A percentile compares a stretch with the other conserved stretches of the same genome.
Evolutionary conservation across 2,888 invertebrate species (phyloP).

Genomic region (Ochropacha duplaris): DNA sequence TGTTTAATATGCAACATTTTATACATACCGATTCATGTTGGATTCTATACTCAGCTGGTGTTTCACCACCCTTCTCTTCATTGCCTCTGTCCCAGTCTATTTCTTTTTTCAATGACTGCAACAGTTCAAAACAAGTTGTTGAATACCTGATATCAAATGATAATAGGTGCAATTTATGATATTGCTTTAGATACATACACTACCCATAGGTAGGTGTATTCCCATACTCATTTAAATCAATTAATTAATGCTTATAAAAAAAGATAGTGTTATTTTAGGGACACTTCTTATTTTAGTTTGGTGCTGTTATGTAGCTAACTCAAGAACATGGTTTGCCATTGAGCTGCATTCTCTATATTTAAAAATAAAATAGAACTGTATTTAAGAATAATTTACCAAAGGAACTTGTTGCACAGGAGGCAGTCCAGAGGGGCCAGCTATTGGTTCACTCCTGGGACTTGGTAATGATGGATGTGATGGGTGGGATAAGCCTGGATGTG

Average conservation of each 20-base stretch:
- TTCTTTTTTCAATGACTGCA: constrained; percentile 95
- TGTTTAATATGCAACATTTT: constrained; percentile 9
- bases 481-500: constrained; percentile 67
- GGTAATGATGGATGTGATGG: constrained; percentile 74
- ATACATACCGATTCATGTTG: constrained; percentile 92
- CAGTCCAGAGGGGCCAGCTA: constrained; percentile 92
- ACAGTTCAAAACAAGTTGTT: constrained; percentile 31
- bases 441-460: constrained; percentile 87
- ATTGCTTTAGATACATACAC: too few species aligned
- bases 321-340: too few species aligned
- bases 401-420: constrained; percentile 95
- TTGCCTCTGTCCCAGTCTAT: constrained; percentile 91
- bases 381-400: constrained; percentile 82
- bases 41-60: constrained; percentile 90
- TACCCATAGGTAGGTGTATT: too few species aligned
- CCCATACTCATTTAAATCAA: too few species aligned
- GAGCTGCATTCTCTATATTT: too few species aligned
- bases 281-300: too few species aligned
- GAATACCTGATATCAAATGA: too few species aligned
- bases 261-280: too few species aligned
- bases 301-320: too few species aligned
- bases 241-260: too few species aligned
- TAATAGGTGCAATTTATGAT: too few species aligned
- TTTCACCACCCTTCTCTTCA: constrained; percentile 91
- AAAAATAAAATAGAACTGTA: neutral